These are phyloP conservation scores for Budorcas taxicolor DNA, from an alignment of 2,113 vertebrate species.

Conservation along the genomic window DNA sequence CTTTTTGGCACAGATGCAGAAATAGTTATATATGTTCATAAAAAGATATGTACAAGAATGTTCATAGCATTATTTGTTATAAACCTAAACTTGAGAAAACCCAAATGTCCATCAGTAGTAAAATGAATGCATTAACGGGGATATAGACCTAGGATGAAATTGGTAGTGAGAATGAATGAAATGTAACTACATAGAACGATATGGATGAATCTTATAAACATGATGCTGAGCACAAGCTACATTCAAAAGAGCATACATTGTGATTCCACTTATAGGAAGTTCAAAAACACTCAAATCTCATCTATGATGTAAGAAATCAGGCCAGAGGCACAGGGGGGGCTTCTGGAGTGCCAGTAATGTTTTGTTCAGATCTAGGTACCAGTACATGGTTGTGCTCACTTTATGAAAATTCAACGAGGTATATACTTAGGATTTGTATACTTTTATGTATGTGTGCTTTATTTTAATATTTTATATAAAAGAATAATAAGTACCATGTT, in stretches of 20 bases:
- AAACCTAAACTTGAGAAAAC: neutral
- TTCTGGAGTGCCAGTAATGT: neutral
- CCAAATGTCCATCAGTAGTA: neutral
- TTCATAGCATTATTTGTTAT: neutral
- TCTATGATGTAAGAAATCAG: neutral
- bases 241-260: neutral
- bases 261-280: neutral
- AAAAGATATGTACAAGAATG: neutral
- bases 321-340: too few relatives aligned
- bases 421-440: neutral
- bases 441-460: neutral
- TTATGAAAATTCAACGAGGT: neutral
- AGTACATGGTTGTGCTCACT: neutral
- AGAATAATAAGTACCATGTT: neutral
- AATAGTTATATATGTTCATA: neutral
- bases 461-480: neutral
- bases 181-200: neutral
- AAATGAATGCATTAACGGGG: neutral
- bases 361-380: neutral
- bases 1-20: neutral
- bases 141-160: neutral
- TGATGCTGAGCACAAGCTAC: neutral
- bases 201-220: neutral
- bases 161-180: neutral
- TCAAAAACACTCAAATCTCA: neutral